Evolutionary conservation across 2,888 invertebrate species (phyloP).

Genomic region (Brenthis daphne): DNA sequence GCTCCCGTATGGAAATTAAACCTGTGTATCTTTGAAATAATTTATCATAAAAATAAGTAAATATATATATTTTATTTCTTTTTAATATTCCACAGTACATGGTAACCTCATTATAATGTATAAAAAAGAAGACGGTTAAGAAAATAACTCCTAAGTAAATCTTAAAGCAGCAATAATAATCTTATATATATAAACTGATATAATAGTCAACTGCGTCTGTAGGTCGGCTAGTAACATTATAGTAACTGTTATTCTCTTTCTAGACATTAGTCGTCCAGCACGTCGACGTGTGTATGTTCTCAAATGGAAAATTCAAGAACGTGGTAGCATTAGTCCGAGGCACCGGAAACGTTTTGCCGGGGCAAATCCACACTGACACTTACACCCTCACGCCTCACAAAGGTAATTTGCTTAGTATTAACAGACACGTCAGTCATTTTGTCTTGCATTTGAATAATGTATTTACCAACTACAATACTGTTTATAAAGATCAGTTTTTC

Average conservation of each 20-base stretch:
- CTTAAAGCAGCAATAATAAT: too few species aligned
- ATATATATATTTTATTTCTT: too few species aligned
- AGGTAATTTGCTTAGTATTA: conserved; percentile 52
- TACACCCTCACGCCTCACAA: conserved; percentile 86
- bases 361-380: conserved; percentile 83
- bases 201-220: neutral
- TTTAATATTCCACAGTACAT: too few species aligned
- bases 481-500: neutral
- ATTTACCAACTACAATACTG: neutral
- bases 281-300: conserved; percentile 97
- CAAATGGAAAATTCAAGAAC: conserved; percentile 96
- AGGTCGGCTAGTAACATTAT: neutral
- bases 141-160: too few species aligned
- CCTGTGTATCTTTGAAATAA: too few species aligned
- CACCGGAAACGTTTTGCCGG: conserved; percentile 85
- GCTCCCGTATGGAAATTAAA: too few species aligned
- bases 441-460: too few species aligned
- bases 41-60: too few species aligned
- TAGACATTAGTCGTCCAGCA: conserved; percentile 93
- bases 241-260: conserved; percentile 18
- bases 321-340: conserved; percentile 87
- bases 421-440: too few species aligned
- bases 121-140: too few species aligned
- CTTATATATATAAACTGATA: too few species aligned
- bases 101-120: too few species aligned